phyloP scores from a whole-genome alignment of 1,140 invertebrate species.

The Musca domestica region DNA sequence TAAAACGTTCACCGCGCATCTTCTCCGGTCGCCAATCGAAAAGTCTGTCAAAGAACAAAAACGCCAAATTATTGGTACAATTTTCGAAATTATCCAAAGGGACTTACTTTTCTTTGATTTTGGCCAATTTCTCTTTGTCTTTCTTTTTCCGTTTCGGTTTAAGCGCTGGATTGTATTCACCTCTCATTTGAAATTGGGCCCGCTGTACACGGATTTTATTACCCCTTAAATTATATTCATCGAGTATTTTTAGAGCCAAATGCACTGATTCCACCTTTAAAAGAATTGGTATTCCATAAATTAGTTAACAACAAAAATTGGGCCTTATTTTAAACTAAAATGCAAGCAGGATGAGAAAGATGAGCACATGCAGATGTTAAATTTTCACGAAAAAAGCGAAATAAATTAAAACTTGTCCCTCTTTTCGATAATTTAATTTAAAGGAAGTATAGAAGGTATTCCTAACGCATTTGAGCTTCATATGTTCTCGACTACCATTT shows the following conservation, averaged over 20 bases:
- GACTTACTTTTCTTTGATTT: conserved; percentile 85
- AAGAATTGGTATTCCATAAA: conserved; percentile 27
- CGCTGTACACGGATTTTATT: conserved; percentile 83
- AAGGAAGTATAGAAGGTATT: background rate
- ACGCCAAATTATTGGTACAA: background rate
- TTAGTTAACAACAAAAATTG: conserved; percentile 13
- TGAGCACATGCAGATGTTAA: background rate
- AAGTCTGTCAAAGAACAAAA: conserved; percentile 59
- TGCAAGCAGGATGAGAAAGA: background rate
- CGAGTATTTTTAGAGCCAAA: conserved; percentile 87
- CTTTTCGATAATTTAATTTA: background rate
- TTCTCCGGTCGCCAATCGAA: conserved; percentile 97
- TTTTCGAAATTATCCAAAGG: background rate
- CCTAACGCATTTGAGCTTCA: too few species aligned
- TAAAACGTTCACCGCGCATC: conserved; percentile 75
- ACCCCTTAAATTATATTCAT: conserved; percentile 80
- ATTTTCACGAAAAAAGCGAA: background rate
- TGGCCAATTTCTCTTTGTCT: conserved; percentile 86
- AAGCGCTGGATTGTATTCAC: conserved; percentile 87
- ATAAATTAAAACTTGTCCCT: too few species aligned
- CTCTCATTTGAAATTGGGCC: conserved; percentile 94
- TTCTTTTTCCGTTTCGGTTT: conserved; percentile 93
- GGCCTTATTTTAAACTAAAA: background rate
- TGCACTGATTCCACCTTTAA: conserved; percentile 88
- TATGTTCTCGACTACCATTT: too few species aligned